Conservation (phyloP, 2,888 invertebrate species). For the Anodontia alba region DNA sequence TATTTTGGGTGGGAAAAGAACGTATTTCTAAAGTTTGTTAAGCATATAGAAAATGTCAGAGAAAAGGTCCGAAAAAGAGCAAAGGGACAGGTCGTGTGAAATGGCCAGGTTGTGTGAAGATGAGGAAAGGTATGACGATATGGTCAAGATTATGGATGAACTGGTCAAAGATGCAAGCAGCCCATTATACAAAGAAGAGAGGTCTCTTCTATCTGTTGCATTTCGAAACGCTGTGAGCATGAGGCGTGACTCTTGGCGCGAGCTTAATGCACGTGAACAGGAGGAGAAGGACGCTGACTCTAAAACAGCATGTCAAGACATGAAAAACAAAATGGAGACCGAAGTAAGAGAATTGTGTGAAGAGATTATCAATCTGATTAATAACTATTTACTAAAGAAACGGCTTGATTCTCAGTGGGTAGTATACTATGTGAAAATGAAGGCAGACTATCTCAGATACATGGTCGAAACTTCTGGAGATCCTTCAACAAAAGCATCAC, state of each 20-base stretch:
- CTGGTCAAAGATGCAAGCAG: slow-evolving; percentile 90
- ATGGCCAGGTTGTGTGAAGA: slow-evolving; percentile 99
- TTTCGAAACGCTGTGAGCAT: slow-evolving; percentile 99
- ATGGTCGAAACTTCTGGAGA: slow-evolving; percentile 99
- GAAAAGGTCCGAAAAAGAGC: slow-evolving; percentile 94
- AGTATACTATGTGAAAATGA: slow-evolving; percentile 99
- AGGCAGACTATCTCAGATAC: slow-evolving; percentile 99
- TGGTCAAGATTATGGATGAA: slow-evolving; percentile 95
- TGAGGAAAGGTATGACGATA: slow-evolving; percentile 98
- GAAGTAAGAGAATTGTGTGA: slow-evolving; percentile 99
- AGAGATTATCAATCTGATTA: slow-evolving; percentile 98
- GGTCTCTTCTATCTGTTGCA: slow-evolving; percentile 98
- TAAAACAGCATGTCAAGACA: slow-evolving; percentile 92
- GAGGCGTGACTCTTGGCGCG: slow-evolving; percentile 98
- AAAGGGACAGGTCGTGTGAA: slow-evolving; percentile 99
- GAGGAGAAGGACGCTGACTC: slow-evolving; percentile 44
- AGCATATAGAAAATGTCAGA: slow-evolving; percentile 41
- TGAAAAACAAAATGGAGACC: slow-evolving; percentile 99
- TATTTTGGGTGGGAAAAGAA: no score
- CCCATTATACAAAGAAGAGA: slow-evolving; percentile 97
- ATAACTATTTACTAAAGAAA: slow-evolving; percentile 99
- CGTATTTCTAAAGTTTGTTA: no score
- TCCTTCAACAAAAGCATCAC: slow-evolving; percentile 25
- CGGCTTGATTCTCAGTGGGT: slow-evolving; percentile 92
- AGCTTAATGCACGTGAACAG: slow-evolving; percentile 99